Base-by-base conservation (phyloP, 2,113 vertebrate genomes). In the Phalacrocorax brasilianus region DNA sequence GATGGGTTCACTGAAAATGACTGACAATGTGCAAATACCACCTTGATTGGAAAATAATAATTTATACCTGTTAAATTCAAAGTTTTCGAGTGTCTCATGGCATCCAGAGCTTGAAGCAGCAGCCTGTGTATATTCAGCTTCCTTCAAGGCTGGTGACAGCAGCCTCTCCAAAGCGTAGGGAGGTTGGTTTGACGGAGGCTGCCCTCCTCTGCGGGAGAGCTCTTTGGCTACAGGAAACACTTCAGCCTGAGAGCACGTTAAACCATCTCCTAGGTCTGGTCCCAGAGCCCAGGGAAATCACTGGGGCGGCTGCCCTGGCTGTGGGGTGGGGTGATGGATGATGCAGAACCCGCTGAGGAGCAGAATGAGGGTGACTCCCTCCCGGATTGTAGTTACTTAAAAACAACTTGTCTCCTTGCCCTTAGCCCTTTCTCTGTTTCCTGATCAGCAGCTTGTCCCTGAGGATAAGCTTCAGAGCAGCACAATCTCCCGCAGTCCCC, bases 401-500 rank as follows among this genome's bases (percentile, higher is more conserved):
- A 81, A 79, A 56, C 65, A 79, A 67, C 82, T 72, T 77, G 61
- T 27, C 40, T 89, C 32, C 67, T 84, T 90, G 78, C 74, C 79
- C 71, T 74, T 76, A 38, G 66, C 12, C 9, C 44, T n/a, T 78
- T 66, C 49, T 65, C 55, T 71, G 85, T 44, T 88, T 67, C 71
- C 85, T 11, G 74, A 91, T 85, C 74, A 27, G 91, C 78, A 80
- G 70, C 38, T 88, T 59, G 75, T 66, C 85, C 78, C 75, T 66
- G 85, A 73, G 94, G 91, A 94, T 77, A 80, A 94, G 91, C 85
- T 83, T 95, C 58, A 47, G 91, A 90, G 91, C 88, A 88, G 71
- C 79, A 68, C 92, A 92, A 93, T 91, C 95, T 93, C 91, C 92
- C 49, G 85, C 95, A 77, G 91, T 94, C 88, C 83, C 67, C 88